Evolutionary conservation across 2,888 invertebrate genomes (phyloP), one percentile per base, ranked within the genome.

Genomic region (Chloroclystis v-ata): DNA sequence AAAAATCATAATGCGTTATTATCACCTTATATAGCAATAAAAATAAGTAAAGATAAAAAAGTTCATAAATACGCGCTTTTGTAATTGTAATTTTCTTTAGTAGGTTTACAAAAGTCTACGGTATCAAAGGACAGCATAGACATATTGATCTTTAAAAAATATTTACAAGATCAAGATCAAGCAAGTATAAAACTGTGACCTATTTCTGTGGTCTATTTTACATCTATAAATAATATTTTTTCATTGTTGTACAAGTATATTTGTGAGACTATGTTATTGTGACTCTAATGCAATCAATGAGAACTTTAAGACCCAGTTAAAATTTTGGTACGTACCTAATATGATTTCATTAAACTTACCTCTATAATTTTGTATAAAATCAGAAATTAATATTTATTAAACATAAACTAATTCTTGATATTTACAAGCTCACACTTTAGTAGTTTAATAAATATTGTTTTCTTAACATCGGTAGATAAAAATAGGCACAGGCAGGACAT

Each of bases 151-250:
- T 76, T 72, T 82, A 77, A 69, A 64, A 73, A 68, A 66, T 83
- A 85, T 86, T 77, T 86, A 85, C 86, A 85, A 63, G 73, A 73
- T 73, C 86, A 85, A 63, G 73, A 73, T 73, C 72, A 81, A 78
- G 79, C 82, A 79, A 80, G 70, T 63, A 65, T 55, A 71, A n/a
- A 75, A 74, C 66, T 69, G 73, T 70, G 69, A n/a, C n/a, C n/a
- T n/a, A n/a, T n/a, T n/a, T n/a, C n/a, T n/a, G n/a, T n/a, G n/a
- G n/a, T n/a, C 76, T 78, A 80, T 69, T 56, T 69, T 60, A 60
- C 57, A 32, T 42, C 51, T 56, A 51, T 51, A 44, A 39, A 43
- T 57, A 49, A 51, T 50, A 48, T 53, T 56, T 52, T 61, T 52
- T n/a, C n/a, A 52, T 47, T 54, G 54, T 57, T 57, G 56, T 60